These are phyloP conservation scores for Aspidiotus destructor DNA, from an alignment of 2,888 invertebrate genomes.

Conservation along the genomic window DNA sequence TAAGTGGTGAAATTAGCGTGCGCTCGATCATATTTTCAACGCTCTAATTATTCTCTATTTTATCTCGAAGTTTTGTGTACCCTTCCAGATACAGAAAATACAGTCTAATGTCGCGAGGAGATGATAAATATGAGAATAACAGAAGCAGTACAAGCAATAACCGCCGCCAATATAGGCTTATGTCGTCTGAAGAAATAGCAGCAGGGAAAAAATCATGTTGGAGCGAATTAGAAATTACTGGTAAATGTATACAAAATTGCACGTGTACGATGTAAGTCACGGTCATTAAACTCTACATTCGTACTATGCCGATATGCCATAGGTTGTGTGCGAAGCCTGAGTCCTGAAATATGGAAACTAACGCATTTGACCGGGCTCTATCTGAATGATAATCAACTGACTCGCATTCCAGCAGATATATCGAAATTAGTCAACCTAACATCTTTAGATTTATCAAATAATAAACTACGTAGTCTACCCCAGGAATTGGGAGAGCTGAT, in stretches of 20 bases:
- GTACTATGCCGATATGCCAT: conserved; percentile 36
- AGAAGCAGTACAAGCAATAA: conserved; percentile 50
- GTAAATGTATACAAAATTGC: conserved; percentile 40
- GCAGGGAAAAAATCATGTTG: conserved; percentile 87
- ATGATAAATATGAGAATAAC: conserved; percentile 72
- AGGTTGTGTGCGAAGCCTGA: conserved; percentile 91
- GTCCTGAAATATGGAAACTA: conserved; percentile 83
- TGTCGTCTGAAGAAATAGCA: conserved; percentile 86
- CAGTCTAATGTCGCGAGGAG: conserved; percentile 49
- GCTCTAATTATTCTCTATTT: too few species aligned
- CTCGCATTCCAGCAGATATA: conserved; percentile 85
- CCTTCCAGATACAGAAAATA: too few species aligned
- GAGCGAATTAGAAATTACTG: conserved; percentile 82
- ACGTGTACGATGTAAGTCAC: too few species aligned
- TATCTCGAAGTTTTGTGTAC: too few species aligned
- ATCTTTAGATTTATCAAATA: conserved; percentile 84
- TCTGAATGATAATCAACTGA: conserved; percentile 89
- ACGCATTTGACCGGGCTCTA: conserved; percentile 88
- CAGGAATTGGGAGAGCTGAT: conserved; percentile 94
- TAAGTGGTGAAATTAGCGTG: too few species aligned
- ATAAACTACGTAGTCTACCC: conserved; percentile 88
- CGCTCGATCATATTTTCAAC: too few species aligned
- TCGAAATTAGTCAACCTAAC: conserved; percentile 71
- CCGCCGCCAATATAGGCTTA: conserved; percentile 77
- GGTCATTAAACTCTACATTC: too few species aligned